A percentile compares a stretch with the other conserved stretches of the same genome.
phyloP scores from a whole-genome alignment of 2,888 invertebrate species.

The Gibbula magus region DNA sequence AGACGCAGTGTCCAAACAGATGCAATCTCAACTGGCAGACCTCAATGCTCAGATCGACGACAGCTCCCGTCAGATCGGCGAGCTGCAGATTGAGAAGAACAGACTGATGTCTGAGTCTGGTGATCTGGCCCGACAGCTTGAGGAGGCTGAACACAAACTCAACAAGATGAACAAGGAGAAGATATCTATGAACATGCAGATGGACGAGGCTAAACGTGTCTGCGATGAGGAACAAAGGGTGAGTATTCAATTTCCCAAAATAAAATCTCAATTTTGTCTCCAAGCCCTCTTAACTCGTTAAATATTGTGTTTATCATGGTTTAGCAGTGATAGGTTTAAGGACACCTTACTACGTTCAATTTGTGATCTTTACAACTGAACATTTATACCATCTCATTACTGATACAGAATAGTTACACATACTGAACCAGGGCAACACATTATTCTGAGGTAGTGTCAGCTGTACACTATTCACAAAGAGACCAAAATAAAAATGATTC shows the following conservation, averaged over 20 bases:
- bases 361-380: too few species aligned
- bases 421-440: too few species aligned
- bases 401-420: too few species aligned
- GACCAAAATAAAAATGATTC: too few species aligned
- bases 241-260: slow-evolving; percentile 48
- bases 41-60: slow-evolving; percentile 97
- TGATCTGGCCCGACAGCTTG: slow-evolving; percentile 95
- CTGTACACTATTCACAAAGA: too few species aligned
- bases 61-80: slow-evolving; percentile 95
- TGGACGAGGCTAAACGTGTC: slow-evolving; percentile 98
- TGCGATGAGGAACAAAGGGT: slow-evolving; percentile 92
- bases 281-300: too few species aligned
- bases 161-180: slow-evolving; percentile 94
- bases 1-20: slow-evolving; percentile 98
- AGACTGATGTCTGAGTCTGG: slow-evolving; percentile 97
- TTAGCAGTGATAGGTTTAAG: too few species aligned
- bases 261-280: background rate
- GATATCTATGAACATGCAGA: slow-evolving; percentile 94
- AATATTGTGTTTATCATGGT: too few species aligned
- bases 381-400: too few species aligned
- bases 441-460: too few species aligned
- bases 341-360: background rate
- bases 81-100: slow-evolving; percentile 89
- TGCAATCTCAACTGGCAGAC: slow-evolving; percentile 96
- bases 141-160: slow-evolving; percentile 98